A percentile compares a stretch with the other conserved stretches of the same genome.
Evolutionary conservation across 2,888 invertebrate species (phyloP).

Genomic region (Pristionchus japonicus): DNA sequence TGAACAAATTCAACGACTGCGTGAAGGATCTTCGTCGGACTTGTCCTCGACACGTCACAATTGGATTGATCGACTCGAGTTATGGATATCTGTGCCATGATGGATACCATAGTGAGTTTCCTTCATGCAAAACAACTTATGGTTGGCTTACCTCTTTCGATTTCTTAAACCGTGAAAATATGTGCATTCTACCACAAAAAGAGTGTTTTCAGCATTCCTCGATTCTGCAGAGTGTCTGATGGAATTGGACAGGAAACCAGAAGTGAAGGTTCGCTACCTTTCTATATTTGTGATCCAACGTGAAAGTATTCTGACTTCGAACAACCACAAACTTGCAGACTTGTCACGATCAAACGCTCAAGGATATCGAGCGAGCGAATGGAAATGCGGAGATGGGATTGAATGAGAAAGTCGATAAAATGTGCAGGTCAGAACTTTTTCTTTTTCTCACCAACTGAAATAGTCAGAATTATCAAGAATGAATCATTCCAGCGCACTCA

Average conservation of each 20-base stretch:
- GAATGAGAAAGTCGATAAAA: conserved; percentile 68
- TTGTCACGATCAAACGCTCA: conserved; percentile 73
- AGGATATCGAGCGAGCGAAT: conserved; percentile 71
- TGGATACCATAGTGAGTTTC: conserved; percentile 73
- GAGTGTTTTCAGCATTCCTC: conserved; percentile 70
- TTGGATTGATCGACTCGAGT: conserved; percentile 72
- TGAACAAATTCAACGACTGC: conserved; percentile 72
- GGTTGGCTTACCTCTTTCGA: no score
- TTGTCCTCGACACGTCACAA: conserved; percentile 73
- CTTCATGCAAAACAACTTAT: no score
- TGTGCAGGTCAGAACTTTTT: conserved; percentile 68
- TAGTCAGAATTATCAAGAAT: background rate
- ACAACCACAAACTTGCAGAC: background rate
- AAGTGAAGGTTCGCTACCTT: conserved; percentile 63
- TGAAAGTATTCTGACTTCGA: no score
- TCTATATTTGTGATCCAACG: no score
- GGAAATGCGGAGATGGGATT: conserved; percentile 62
- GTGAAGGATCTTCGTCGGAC: conserved; percentile 63
- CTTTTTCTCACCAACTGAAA: background rate
- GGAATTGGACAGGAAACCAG: conserved; percentile 71
- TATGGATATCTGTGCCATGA: conserved; percentile 75
- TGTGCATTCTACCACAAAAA: background rate
- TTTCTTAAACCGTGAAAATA: no score
- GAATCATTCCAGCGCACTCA: conserved; percentile 72
- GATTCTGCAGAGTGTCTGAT: conserved; percentile 74